Conservation (phyloP, 2,888 invertebrate genomes). For the Drosophila borborema region DNA sequence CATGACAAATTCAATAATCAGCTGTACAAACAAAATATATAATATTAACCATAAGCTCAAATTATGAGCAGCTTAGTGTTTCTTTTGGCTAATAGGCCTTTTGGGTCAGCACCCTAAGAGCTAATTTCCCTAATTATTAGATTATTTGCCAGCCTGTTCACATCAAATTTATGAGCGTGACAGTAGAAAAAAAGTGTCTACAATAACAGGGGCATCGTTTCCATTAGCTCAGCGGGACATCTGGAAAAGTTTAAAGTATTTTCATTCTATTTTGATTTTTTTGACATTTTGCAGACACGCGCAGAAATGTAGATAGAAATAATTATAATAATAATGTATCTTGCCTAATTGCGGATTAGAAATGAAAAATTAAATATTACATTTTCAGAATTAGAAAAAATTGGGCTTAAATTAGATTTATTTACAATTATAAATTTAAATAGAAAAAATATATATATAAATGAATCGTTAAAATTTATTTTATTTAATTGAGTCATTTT, state of each 20-base stretch:
- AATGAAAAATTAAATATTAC: constrained; percentile 30
- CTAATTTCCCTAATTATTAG: constrained; percentile 73
- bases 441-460: background rate
- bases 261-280: constrained; percentile 19
- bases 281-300: constrained; percentile 64
- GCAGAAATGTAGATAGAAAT: constrained; percentile 39
- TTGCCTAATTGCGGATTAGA: constrained; percentile 60
- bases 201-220: constrained; percentile 7
- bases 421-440: background rate
- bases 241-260: constrained; percentile 56
- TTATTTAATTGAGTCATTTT: too few species aligned
- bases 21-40: background rate
- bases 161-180: constrained; percentile 66
- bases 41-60: background rate
- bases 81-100: background rate
- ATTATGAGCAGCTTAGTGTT: constrained; percentile 5
- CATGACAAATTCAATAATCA: background rate
- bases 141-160: constrained; percentile 59
- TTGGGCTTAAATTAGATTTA: background rate
- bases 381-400: background rate
- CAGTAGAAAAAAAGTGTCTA: constrained; percentile 9
- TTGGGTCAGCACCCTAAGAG: constrained; percentile 25
- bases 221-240: constrained; percentile 45
- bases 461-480: background rate
- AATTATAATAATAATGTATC: constrained; percentile 41